Base-by-base conservation (phyloP, 1,140 invertebrate species). In the Drosophila albomicans region DNA sequence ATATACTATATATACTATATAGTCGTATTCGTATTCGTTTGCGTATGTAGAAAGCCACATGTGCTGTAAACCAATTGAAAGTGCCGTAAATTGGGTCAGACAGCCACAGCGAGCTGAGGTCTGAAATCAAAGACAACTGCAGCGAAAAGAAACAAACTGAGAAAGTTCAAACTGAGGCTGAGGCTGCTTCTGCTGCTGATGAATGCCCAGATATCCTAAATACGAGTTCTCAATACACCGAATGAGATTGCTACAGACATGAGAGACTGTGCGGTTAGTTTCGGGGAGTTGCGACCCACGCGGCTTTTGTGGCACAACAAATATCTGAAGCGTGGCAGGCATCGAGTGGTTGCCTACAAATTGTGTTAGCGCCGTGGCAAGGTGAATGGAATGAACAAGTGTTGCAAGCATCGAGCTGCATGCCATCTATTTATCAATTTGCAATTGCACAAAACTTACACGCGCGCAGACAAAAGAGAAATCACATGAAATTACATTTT, bases 1-100 rank as follows among this genome's bases (percentile, higher is more conserved):
- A 54, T 49, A 56, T 28, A 25, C 5, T 25, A 25, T 25, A 25
- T 25, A 25, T 25, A 32, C 35, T 38, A 8, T 11, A 10, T 38
- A 25, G 20, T 25, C 20, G 35, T 38, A 38, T 10, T 10, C 8
- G 35, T 38, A 38, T 10, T 8, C 7, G 8, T 38, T 7, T 8
- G 1, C 5, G 35, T 51, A 32, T 59, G 10, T 52, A 16, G 58
- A 41, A 68, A 75, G 73, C 67, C 80, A 89, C 85, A 88, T 87
- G 81, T 88, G 85, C 77, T 72, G 75, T 71, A 69, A 70, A 66
- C 65, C 81, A 78, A 89, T 88, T 78, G 85, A 89, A 85, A 85
- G 85, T 78, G 81, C 72, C 86, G 81, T 88, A 85, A 88, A 88
- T 88, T 89, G 80, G 85, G 85, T 88, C 85, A 84, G 85, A 62